A percentile compares a stretch with the other conserved stretches of the same genome.
Conservation (phyloP, 2,888 invertebrate genomes). For the Physocephala rufipes region DNA sequence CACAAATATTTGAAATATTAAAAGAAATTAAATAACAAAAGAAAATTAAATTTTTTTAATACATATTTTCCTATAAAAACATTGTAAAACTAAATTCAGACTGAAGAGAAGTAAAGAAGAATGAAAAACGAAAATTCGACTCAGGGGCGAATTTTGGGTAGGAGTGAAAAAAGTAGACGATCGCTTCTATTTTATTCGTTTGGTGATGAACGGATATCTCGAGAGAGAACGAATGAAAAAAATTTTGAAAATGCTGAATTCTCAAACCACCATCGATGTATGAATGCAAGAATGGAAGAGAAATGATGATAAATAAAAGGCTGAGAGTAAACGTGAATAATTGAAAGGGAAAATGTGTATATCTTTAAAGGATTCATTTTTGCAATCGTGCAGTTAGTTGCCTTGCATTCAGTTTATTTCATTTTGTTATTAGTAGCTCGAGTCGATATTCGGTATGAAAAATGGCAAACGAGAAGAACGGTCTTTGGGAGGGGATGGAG, state of each 20-base stretch:
- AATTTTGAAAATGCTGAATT: constrained; percentile 2
- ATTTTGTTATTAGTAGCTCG: neutral
- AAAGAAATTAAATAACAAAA: neutral
- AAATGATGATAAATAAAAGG: neutral
- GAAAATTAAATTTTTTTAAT: neutral
- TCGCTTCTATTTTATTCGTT: constrained; percentile 8
- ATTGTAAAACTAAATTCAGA: neutral
- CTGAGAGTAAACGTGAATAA: neutral
- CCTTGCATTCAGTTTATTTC: neutral
- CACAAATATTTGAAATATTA: neutral
- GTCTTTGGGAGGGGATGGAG: too few relatives aligned
- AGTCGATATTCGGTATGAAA: too few relatives aligned
- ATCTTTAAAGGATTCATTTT: constrained; percentile 3
- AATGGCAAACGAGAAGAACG: too few relatives aligned
- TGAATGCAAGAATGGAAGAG: neutral
- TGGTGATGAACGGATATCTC: neutral
- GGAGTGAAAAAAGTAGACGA: constrained; percentile 23
- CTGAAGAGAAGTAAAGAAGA: neutral
- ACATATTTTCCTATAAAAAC: neutral
- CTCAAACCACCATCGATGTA: neutral
- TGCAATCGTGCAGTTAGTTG: neutral
- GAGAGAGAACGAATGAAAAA: neutral
- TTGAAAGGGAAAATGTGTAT: constrained; percentile 11
- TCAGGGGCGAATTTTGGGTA: constrained; percentile 14
- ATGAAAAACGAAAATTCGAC: constrained; percentile 11